A percentile compares a stretch with the other conserved stretches of the same genome.
phyloP scores from a whole-genome alignment of 2,113 vertebrate species.

The Hemicordylus capensis region DNA sequence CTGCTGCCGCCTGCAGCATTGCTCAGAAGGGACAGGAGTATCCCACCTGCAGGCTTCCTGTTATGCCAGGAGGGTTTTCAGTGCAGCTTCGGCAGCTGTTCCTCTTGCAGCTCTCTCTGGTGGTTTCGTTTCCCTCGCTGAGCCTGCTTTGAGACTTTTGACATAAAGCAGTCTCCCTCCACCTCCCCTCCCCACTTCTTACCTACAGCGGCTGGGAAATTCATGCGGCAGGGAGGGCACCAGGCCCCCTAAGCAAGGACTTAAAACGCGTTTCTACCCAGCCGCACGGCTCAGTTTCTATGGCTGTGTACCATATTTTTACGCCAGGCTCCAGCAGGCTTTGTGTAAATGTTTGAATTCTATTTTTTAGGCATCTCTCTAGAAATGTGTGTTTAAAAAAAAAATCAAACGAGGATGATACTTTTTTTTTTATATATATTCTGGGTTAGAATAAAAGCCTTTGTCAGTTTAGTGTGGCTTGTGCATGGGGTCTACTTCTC shows the following conservation, averaged over 20 bases:
- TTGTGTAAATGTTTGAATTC: conserved; percentile 46
- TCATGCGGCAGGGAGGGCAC: neutral
- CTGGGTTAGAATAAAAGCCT: conserved; percentile 39
- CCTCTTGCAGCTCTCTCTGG: neutral
- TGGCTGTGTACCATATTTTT: conserved; percentile 36
- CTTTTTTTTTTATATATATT: conserved; percentile 30
- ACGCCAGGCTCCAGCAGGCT: conserved; percentile 33
- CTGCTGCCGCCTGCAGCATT: neutral
- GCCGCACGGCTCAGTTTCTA: conserved; percentile 16
- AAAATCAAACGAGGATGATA: conserved; percentile 8
- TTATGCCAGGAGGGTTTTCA: neutral
- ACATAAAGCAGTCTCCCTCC: neutral
- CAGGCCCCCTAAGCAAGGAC: conserved; percentile 12
- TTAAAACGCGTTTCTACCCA: conserved; percentile 23
- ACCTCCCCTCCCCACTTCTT: neutral
- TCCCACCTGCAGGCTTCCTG: neutral
- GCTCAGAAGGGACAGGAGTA: too few species aligned
- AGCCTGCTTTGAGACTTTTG: neutral
- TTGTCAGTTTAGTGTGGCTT: conserved; percentile 13
- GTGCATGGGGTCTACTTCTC: neutral
- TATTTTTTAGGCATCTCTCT: conserved; percentile 37
- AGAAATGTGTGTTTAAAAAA: conserved; percentile 37
- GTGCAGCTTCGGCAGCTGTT: neutral
- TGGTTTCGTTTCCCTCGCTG: neutral
- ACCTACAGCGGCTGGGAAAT: neutral